Evolutionary conservation across 2,113 vertebrate genomes (phyloP), one percentile per base, ranked within the genome.

Genomic region (Macrotis lagotis): DNA sequence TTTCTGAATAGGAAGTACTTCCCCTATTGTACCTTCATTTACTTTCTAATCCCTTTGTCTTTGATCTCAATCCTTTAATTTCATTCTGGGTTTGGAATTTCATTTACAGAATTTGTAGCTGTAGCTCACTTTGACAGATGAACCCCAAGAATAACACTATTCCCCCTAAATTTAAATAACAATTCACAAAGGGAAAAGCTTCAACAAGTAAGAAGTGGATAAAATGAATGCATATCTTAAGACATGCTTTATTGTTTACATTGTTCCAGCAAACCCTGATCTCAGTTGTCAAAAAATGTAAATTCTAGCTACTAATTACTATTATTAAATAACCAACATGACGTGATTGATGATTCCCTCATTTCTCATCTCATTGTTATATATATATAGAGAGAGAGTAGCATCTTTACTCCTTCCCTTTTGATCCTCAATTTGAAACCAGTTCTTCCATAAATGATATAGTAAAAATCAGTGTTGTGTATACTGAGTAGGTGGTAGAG

Each of bases 111-210:
- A 66, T 48, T 74, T 48, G 51, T 48, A 48, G 50, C 51, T 74
- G 28, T 37, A 90, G 19, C 16, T 44, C 24, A 88, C 51, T 88
- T 94, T 26, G 24, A 50, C 59, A 44, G 10, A 88, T 47, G 90
- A 37, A 48, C 1, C 55, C 93, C 25, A 51, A 92, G 50, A 22
- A 37, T 89, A 91, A 89, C 50, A 8, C 44, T 49, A 52, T 51
- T 51, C 1, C 2, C 1, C 93, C 66, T 25, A 28, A 52, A 8
- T 90, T 66, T 74, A 90, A 92, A 51, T 94, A 48, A 1, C 89
- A 91, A 16, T 94, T 26, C 55, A 91, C 50, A 53, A 91, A 90
- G 91, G 50, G 48, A 94, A 37, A 11, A 83, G 50, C 90, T 89
- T 94, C 19, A 95, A 89, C 49, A 95, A 48, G 0, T 50, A 0